Evolutionary conservation across 2,113 vertebrate species (phyloP).

Genomic region (Himantopus leucocephalus): DNA sequence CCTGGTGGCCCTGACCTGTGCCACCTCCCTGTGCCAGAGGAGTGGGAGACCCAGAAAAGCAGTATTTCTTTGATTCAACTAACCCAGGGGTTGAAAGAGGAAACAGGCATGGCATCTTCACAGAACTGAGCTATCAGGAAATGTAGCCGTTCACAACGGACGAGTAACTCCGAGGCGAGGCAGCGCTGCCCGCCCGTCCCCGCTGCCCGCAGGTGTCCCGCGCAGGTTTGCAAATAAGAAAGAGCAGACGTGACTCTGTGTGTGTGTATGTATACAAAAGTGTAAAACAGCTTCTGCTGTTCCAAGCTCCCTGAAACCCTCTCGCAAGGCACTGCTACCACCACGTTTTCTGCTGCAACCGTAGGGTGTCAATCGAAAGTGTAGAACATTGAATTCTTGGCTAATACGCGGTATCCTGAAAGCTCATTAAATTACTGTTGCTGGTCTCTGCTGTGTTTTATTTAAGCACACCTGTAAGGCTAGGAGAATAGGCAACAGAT

Average conservation of each 20-base stretch:
- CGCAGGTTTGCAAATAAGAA: not conserved
- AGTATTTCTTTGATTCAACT: not conserved
- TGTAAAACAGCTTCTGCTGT: not conserved
- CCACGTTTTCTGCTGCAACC: not conserved
- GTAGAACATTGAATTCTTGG: not conserved
- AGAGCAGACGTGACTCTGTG: not conserved
- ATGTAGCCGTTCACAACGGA: fast-evolving
- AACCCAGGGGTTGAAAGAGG: not conserved
- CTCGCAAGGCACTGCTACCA: not conserved
- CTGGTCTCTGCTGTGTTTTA: not conserved
- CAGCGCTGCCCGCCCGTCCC: not conserved
- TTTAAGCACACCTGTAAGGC: not conserved
- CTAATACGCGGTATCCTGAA: not conserved
- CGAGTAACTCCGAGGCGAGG: not conserved
- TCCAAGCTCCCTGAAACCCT: not conserved
- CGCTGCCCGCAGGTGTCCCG: not conserved
- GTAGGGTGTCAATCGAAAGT: not conserved
- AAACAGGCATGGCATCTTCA: not conserved
- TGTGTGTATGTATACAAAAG: not conserved
- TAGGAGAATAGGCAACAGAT: not conserved
- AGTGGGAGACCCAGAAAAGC: not conserved
- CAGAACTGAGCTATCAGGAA: too few species aligned
- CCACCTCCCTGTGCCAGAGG: not conserved
- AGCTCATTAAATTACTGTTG: not conserved
- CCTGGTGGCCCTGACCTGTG: fast-evolving